A percentile compares a stretch with the other conserved stretches of the same genome.
Evolutionary conservation across 2,888 invertebrate species (phyloP).

Genomic region (Selenia dentaria): DNA sequence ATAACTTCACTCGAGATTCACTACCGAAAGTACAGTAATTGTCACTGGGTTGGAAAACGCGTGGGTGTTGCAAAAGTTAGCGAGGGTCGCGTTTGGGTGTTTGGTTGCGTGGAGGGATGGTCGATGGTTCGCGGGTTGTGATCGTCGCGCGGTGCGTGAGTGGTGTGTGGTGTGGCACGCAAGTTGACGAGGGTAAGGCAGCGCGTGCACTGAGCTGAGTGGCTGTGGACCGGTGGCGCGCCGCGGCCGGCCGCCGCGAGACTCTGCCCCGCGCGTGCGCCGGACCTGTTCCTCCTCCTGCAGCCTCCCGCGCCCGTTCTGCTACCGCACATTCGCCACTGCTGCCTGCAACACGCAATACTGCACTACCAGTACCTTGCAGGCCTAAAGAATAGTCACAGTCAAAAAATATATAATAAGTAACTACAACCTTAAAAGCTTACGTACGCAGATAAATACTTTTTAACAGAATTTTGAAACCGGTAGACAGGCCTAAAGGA

Average conservation of each 20-base stretch:
- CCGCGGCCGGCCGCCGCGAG: slow-evolving; percentile 52
- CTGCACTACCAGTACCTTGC: not conserved
- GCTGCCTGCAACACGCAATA: slow-evolving; percentile 22
- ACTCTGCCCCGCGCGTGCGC: slow-evolving; percentile 75
- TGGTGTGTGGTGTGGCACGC: slow-evolving; percentile 48
- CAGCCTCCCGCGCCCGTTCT: slow-evolving; percentile 60
- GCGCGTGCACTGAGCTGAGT: slow-evolving; percentile 80
- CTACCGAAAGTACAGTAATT: slow-evolving; percentile 37
- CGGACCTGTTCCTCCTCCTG: slow-evolving; percentile 65
- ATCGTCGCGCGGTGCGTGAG: slow-evolving; percentile 43
- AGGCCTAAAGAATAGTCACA: too few relatives aligned
- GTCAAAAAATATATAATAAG: too few relatives aligned
- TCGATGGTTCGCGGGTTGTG: slow-evolving; percentile 33
- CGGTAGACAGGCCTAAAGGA: too few relatives aligned
- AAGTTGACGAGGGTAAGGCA: slow-evolving; percentile 72
- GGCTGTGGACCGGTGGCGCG: slow-evolving; percentile 53
- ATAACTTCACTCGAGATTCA: slow-evolving; percentile 74
- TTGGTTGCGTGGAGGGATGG: slow-evolving; percentile 32
- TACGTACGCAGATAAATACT: too few relatives aligned
- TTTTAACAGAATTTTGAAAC: too few relatives aligned
- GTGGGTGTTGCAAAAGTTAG: slow-evolving; percentile 34
- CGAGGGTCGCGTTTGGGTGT: slow-evolving; percentile 21
- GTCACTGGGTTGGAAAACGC: slow-evolving; percentile 13
- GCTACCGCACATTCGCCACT: slow-evolving; percentile 35
- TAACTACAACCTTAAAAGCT: too few relatives aligned